phyloP scores from a whole-genome alignment of 2,888 invertebrate genomes.

The Hemicrepidius hirtus region DNA sequence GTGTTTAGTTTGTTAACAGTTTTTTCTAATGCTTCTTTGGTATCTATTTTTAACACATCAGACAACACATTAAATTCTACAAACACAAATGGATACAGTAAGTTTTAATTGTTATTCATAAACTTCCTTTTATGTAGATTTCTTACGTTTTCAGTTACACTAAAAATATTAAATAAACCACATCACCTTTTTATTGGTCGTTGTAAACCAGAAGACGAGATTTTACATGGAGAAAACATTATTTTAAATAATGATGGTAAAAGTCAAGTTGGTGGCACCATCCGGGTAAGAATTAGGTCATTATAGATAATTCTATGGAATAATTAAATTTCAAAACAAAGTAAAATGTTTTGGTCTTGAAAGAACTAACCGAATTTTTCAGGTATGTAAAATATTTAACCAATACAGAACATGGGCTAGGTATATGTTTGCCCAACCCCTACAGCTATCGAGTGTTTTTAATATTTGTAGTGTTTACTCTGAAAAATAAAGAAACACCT shows the following conservation, averaged over 20 bases:
- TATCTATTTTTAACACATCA: neutral
- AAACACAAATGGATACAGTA: neutral
- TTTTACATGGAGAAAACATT: conserved; percentile 70
- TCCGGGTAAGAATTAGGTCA: conserved; percentile 60
- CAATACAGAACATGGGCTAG: no score
- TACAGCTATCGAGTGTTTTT: no score
- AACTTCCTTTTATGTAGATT: neutral
- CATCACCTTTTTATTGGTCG: conserved; percentile 69
- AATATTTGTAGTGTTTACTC: no score
- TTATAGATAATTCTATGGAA: neutral
- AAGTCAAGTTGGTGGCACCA: conserved; percentile 68
- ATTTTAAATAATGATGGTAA: conserved; percentile 70
- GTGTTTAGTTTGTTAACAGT: neutral
- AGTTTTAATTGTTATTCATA: neutral
- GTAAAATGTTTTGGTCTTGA: no score
- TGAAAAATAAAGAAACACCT: no score
- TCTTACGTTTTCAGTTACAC: conserved; percentile 64
- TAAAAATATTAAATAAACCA: conserved; percentile 64
- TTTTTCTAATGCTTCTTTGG: neutral
- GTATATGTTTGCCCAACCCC: no score
- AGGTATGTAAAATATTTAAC: no score
- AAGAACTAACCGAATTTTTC: no score
- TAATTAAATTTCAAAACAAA: no score
- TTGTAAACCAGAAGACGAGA: conserved; percentile 62
- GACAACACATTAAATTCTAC: neutral